A percentile compares a stretch with the other conserved stretches of the same genome.
Evolutionary conservation across 2,113 vertebrate species (phyloP).

Genomic region (Sceloporus undulatus): DNA sequence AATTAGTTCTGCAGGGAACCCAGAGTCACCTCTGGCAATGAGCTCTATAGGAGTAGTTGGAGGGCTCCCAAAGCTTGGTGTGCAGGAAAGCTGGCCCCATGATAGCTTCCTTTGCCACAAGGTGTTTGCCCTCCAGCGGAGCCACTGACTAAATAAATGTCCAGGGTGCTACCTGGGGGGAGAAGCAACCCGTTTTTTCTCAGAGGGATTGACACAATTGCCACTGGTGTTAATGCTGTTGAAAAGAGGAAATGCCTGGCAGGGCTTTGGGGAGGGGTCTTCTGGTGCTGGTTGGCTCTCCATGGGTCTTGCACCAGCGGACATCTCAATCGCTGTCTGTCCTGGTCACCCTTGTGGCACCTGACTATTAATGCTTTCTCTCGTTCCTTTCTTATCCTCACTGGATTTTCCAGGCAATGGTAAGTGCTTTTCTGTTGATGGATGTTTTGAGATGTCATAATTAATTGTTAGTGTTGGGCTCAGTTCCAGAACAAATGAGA

Average conservation of each 20-base stretch:
- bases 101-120: too few species aligned
- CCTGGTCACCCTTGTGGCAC: background rate
- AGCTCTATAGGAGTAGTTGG: too few species aligned
- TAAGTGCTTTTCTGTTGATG: constrained; percentile 70
- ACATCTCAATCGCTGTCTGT: background rate
- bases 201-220: too few species aligned
- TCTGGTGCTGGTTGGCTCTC: background rate
- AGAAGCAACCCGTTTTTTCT: too few species aligned
- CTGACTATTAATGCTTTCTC: constrained; percentile 57
- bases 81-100: too few species aligned
- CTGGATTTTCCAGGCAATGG: constrained; percentile 82
- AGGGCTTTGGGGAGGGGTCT: background rate
- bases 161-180: background rate
- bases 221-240: too few species aligned
- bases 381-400: constrained; percentile 64
- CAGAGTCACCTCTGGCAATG: too few species aligned
- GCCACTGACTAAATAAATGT: background rate
- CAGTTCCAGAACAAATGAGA: background rate
- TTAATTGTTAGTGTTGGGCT: background rate
- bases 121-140: background rate
- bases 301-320: background rate
- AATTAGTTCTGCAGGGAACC: too few species aligned
- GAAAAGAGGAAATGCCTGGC: background rate
- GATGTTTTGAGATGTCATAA: constrained; percentile 27
- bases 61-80: too few species aligned